These are phyloP conservation scores for Eulemur coronatus DNA, from an alignment of 2,797 vertebrate species.

Conservation along the genomic window DNA sequence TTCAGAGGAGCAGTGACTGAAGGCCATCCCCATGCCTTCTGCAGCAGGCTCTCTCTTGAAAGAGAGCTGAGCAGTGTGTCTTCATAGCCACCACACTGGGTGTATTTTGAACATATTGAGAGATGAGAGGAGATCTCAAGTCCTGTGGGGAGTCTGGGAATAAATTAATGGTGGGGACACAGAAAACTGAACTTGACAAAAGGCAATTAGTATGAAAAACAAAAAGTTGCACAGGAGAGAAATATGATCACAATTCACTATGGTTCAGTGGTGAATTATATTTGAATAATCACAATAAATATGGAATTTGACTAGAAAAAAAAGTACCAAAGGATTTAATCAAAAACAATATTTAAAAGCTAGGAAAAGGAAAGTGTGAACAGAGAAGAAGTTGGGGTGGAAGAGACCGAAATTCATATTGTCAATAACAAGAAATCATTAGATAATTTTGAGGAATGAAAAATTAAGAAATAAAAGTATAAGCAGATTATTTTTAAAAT, in stretches of 20 bases:
- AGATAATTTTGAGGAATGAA: neutral
- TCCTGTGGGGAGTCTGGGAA: neutral
- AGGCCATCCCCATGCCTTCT: neutral
- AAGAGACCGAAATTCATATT: neutral
- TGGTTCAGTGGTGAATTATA: neutral
- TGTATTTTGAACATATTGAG: neutral
- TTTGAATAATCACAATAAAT: conserved; percentile 36
- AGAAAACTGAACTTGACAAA: conserved; percentile 22
- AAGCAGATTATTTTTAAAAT: neutral
- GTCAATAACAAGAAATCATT: neutral
- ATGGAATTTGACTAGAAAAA: conserved; percentile 33
- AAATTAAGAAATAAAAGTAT: conserved; percentile 1
- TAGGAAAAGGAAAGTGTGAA: neutral
- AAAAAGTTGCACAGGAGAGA: conserved; percentile 15
- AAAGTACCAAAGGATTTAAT: neutral
- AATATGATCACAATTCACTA: conserved; percentile 21
- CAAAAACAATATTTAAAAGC: neutral
- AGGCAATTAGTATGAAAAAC: neutral
- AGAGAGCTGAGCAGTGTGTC: neutral
- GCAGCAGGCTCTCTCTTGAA: neutral
- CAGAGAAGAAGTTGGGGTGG: neutral
- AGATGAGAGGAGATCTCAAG: neutral
- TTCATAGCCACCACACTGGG: neutral
- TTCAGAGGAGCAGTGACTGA: neutral
- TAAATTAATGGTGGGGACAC: neutral